These are phyloP conservation scores for Drosophila rellima DNA, from an alignment of 2,888 invertebrate genomes.

Conservation along the genomic window DNA sequence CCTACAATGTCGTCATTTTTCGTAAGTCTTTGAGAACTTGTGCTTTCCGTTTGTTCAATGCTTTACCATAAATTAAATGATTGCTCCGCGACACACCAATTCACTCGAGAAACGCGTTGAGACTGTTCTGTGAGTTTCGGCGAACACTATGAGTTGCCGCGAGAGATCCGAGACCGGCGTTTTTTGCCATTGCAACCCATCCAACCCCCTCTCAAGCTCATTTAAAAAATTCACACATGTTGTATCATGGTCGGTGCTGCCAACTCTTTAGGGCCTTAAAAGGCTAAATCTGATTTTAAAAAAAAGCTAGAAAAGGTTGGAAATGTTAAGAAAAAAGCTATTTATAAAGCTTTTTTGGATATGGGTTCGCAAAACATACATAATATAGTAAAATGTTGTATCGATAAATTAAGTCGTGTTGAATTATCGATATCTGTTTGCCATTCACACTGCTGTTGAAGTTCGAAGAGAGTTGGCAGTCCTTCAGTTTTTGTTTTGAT, in stretches of 20 bases:
- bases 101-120: constrained; percentile 42
- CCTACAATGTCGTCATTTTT: constrained; percentile 14
- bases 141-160: constrained; percentile 42
- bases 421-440: constrained; percentile 17
- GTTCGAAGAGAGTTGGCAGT: constrained; percentile 28
- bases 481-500: constrained; percentile 74
- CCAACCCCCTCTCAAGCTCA: no score
- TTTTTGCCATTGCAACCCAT: constrained; percentile 48
- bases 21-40: constrained; percentile 18
- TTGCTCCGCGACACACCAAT: constrained; percentile 29
- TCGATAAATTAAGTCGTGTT: neutral
- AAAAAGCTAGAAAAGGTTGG: no score
- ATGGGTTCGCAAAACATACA: no score
- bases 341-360: no score
- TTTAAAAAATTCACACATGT: no score
- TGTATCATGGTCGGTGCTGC: no score
- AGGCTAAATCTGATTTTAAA: no score
- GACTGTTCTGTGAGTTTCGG: constrained; percentile 49
- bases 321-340: no score
- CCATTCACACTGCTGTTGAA: constrained; percentile 21
- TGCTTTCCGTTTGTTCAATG: constrained; percentile 28
- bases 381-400: neutral
- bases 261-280: no score
- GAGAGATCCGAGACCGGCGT: constrained; percentile 66
- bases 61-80: constrained; percentile 34